These are phyloP conservation scores for Tinea pellionella DNA, from an alignment of 2,888 invertebrate species.

Conservation along the genomic window DNA sequence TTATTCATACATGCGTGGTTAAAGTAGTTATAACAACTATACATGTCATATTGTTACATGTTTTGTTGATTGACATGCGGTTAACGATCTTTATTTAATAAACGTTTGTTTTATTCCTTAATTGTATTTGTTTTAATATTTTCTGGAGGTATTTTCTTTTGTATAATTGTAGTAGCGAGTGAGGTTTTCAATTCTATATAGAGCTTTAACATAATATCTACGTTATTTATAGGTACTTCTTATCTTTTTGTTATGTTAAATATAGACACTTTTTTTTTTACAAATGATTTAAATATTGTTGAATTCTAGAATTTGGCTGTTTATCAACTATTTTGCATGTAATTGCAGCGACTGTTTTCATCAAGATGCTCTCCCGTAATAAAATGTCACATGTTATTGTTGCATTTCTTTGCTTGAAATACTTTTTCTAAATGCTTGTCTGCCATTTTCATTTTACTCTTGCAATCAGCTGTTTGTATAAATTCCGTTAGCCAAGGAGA, in stretches of 20 bases:
- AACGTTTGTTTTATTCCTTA: not conserved
- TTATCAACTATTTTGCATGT: slow-evolving; percentile 36
- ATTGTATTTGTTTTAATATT: no score
- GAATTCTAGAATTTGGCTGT: slow-evolving; percentile 25
- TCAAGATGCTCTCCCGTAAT: not conserved
- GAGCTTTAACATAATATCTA: no score
- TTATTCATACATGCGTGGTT: not conserved
- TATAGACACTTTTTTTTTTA: no score
- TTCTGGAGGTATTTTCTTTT: no score
- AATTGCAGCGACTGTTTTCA: slow-evolving; percentile 20
- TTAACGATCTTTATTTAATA: not conserved
- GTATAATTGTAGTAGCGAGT: no score
- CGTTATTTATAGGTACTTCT: no score
- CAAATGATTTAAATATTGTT: not conserved
- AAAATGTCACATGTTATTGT: not conserved
- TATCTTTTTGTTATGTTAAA: no score
- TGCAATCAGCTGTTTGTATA: no score
- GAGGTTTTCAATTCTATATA: no score
- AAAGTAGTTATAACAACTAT: not conserved
- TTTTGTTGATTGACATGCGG: not conserved
- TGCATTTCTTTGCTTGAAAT: slow-evolving; percentile 5
- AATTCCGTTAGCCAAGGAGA: no score
- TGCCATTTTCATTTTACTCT: not conserved
- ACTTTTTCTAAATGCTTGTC: not conserved
- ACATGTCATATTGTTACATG: not conserved